Conservation (phyloP, 2,113 vertebrate genomes). For the Apeltes quadracus region DNA sequence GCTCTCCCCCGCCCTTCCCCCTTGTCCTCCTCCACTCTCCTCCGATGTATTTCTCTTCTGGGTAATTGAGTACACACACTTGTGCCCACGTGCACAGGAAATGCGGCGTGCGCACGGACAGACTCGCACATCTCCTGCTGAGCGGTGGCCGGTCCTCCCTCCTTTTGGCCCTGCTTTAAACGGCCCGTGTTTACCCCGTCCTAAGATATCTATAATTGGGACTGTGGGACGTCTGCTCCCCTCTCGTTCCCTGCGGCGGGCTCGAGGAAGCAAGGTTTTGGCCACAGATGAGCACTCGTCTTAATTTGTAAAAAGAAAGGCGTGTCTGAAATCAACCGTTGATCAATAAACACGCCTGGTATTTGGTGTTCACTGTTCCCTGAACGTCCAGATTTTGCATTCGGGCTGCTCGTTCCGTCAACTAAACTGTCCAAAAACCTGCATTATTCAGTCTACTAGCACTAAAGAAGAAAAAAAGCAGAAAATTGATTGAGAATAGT, state of each 20-base stretch:
- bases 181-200: slow-evolving; percentile 68
- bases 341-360: not conserved
- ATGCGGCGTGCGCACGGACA: slow-evolving; percentile 37
- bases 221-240: slow-evolving; percentile 56
- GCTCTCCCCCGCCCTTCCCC: slow-evolving; percentile 32
- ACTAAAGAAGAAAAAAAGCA: not conserved
- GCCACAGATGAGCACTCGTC: slow-evolving; percentile 9
- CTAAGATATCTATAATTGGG: slow-evolving; percentile 74
- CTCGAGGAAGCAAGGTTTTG: slow-evolving; percentile 19
- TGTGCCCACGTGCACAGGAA: slow-evolving; percentile 61
- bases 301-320: not conserved
- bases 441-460: not conserved
- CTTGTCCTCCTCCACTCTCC: slow-evolving; percentile 8
- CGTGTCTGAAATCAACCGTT: not conserved
- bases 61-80: slow-evolving; percentile 71
- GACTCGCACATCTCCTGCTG: slow-evolving; percentile 61
- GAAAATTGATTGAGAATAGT: not conserved
- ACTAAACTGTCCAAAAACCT: not conserved
- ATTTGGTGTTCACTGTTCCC: not conserved
- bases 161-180: slow-evolving; percentile 73
- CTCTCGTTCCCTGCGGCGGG: slow-evolving; percentile 27
- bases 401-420: not conserved
- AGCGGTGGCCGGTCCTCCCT: slow-evolving; percentile 57
- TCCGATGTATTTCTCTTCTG: slow-evolving; percentile 63
- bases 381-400: not conserved